phyloP scores from a whole-genome alignment of 1,140 invertebrate genomes.

The Xylocopa sonorina region DNA sequence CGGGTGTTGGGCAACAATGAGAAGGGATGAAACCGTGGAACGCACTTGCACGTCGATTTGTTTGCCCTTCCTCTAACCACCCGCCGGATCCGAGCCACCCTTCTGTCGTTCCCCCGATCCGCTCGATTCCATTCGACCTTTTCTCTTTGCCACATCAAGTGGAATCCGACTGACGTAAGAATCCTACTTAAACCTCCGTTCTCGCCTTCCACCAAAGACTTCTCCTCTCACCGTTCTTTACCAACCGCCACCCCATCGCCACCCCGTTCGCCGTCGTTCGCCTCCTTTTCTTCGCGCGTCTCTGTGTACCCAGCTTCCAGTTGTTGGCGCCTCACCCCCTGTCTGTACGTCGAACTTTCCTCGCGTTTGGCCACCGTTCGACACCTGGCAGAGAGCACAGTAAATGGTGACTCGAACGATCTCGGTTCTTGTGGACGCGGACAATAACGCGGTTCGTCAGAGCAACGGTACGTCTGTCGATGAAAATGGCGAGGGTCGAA shows the following conservation, averaged over 20 bases:
- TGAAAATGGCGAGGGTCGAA: conserved; percentile 1
- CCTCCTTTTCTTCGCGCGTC: background rate
- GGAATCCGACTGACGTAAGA: conserved; percentile 72
- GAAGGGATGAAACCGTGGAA: conserved; percentile 74
- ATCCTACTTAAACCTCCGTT: conserved; percentile 69
- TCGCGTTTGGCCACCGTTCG: background rate
- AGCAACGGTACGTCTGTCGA: background rate
- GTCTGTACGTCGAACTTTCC: conserved; percentile 37
- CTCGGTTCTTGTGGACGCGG: background rate
- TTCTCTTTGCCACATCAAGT: conserved; percentile 65
- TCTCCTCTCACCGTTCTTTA: conserved; percentile 37
- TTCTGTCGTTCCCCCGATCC: conserved; percentile 55
- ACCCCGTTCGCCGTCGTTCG: background rate
- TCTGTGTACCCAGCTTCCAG: conserved; percentile 18
- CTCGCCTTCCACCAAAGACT: conserved; percentile 41
- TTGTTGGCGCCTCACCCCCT: conserved; percentile 26
- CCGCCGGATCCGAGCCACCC: conserved; percentile 45
- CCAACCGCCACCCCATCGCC: background rate
- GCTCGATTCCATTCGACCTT: conserved; percentile 67
- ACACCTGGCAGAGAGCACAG: conserved; percentile 32
- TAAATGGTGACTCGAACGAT: conserved; percentile 43
- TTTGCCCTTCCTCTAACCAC: conserved; percentile 69
- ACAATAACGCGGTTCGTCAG: conserved; percentile 31
- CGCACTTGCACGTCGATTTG: conserved; percentile 77
- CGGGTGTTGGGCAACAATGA: conserved; percentile 48